These are phyloP conservation scores for Panulirus ornatus DNA, from an alignment of 1,140 invertebrate genomes.

Conservation along the genomic window DNA sequence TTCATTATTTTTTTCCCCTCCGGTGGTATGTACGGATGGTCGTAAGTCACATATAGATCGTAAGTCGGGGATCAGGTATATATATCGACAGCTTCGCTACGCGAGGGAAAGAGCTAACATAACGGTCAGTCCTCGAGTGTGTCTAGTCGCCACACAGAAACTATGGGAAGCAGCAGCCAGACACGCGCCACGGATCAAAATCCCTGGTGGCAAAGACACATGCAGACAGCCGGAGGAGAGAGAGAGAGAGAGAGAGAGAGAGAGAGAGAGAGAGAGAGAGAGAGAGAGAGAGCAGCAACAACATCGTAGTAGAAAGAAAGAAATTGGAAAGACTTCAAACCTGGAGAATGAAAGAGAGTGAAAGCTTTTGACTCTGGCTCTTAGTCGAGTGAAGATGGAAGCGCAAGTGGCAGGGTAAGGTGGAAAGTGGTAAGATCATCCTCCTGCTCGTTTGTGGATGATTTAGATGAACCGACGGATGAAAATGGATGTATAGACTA, in stretches of 20 bases:
- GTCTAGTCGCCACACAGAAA: not conserved
- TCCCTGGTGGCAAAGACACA: not conserved
- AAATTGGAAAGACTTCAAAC: not conserved
- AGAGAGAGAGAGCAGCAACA: not conserved
- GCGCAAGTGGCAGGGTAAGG: not conserved
- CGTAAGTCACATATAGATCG: not conserved
- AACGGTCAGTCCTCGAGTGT: not conserved
- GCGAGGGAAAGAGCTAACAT: not conserved
- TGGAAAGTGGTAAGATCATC: not conserved
- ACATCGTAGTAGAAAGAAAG: not conserved
- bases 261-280: conserved; percentile 7
- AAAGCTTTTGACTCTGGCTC: not conserved
- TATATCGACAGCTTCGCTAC: not conserved
- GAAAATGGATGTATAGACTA: not conserved
- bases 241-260: not conserved
- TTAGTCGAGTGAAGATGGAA: not conserved
- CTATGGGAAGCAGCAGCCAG: too few relatives aligned
- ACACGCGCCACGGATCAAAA: not conserved
- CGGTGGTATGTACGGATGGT: not conserved
- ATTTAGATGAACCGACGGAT: not conserved
- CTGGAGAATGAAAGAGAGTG: not conserved
- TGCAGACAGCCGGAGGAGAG: not conserved
- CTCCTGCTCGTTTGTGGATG: not conserved
- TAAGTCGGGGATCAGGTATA: not conserved
- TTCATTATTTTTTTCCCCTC: too few relatives aligned